Evolutionary conservation across 1,140 invertebrate species (phyloP).

Genomic region (Drosophila funebris): DNA sequence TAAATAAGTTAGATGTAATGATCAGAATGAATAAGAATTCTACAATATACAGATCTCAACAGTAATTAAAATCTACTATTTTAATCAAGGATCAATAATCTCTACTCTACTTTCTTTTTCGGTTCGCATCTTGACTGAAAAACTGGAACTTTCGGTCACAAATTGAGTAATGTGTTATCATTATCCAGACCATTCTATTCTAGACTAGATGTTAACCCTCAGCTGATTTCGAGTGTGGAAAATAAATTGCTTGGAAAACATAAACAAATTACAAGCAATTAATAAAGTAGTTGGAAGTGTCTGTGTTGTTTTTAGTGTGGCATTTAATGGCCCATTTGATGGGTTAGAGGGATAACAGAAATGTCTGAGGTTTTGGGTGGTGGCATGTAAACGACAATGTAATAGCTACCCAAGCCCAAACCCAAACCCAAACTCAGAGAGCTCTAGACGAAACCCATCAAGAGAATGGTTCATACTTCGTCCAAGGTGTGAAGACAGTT

Average conservation of each 20-base stretch:
- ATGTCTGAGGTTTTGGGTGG: conserved; percentile 13
- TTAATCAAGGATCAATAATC: neutral
- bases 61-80: no score
- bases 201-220: conserved; percentile 39
- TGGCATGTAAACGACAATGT: conserved; percentile 70
- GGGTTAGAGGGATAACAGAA: conserved; percentile 37
- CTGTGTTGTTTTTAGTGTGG: conserved; percentile 33
- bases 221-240: neutral
- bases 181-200: conserved; percentile 6
- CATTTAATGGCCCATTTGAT: conserved; percentile 53
- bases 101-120: neutral
- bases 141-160: neutral
- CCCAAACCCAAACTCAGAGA: no score
- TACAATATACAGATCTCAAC: no score
- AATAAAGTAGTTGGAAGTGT: conserved; percentile 49
- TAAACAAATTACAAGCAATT: conserved; percentile 79
- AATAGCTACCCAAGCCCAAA: conserved; percentile 25
- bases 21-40: no score
- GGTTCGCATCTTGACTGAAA: neutral
- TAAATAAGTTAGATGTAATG: no score
- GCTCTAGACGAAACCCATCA: conserved; percentile 13
- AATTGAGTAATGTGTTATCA: conserved; percentile 22
- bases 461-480: conserved; percentile 23
- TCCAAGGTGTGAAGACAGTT: conserved; percentile 74
- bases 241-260: conserved; percentile 75